phyloP scores from a whole-genome alignment of 2,888 invertebrate species.

The Phyllotreta striolata region DNA sequence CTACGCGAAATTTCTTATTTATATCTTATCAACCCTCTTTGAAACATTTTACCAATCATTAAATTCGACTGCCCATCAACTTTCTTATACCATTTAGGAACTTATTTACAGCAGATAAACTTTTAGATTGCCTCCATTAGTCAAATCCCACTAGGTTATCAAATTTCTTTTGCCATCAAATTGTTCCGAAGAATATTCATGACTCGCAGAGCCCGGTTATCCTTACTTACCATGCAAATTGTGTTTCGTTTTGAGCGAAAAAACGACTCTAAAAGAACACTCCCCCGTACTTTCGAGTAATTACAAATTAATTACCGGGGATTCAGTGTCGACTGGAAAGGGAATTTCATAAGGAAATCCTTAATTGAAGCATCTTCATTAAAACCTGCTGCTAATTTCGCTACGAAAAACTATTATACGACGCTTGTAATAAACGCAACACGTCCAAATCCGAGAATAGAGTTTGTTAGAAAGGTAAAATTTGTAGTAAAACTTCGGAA shows the following conservation, averaged over 20 bases:
- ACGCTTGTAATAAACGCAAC: too few relatives aligned
- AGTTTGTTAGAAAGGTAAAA: too few relatives aligned
- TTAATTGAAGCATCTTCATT: slow-evolving; percentile 36
- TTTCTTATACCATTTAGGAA: too few relatives aligned
- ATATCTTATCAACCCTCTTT: too few relatives aligned
- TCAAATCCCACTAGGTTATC: slow-evolving; percentile 15
- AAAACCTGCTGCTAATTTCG: slow-evolving; percentile 24
- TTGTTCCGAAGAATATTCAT: slow-evolving; percentile 29
- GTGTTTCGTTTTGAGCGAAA: slow-evolving; percentile 26
- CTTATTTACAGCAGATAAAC: not conserved
- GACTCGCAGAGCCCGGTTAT: slow-evolving; percentile 21
- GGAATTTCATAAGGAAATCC: slow-evolving; percentile 30
- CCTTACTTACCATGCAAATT: slow-evolving; percentile 32
- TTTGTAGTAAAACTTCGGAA: too few relatives aligned
- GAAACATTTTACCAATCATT: too few relatives aligned
- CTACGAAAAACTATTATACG: too few relatives aligned
- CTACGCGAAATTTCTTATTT: too few relatives aligned
- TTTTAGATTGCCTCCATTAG: slow-evolving; percentile 20
- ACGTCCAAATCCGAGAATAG: too few relatives aligned
- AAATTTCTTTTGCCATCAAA: slow-evolving; percentile 26
- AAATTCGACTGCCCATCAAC: too few relatives aligned
- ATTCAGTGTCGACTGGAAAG: slow-evolving; percentile 39
- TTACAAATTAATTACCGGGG: slow-evolving; percentile 55
- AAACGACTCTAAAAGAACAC: slow-evolving; percentile 29
- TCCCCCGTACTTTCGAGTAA: slow-evolving; percentile 48